phyloP scores from a whole-genome alignment of 1,140 invertebrate genomes.

The Brachionus manjavacas region DNA sequence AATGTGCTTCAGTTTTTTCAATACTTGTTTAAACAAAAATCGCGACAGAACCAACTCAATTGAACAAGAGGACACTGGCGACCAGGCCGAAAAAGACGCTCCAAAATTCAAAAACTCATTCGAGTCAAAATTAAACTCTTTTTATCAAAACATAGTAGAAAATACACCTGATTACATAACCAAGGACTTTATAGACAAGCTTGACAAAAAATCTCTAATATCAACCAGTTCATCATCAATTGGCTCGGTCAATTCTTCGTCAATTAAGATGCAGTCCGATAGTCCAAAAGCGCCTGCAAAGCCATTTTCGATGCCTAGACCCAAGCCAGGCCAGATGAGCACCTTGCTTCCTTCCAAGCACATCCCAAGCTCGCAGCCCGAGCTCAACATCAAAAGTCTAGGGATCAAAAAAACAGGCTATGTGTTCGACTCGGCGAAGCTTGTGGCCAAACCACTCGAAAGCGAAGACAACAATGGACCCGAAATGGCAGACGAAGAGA shows the following conservation, averaged over 20 bases:
- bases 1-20: slow-evolving; percentile 17
- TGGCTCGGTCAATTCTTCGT: background rate
- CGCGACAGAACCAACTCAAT: background rate
- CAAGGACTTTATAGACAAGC: background rate
- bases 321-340: background rate
- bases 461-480: background rate
- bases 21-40: background rate
- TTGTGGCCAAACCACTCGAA: slow-evolving; percentile 3
- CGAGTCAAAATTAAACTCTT: background rate
- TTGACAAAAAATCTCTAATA: background rate
- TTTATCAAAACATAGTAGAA: background rate
- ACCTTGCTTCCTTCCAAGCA: background rate
- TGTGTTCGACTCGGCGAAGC: background rate
- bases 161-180: background rate
- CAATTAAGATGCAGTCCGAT: background rate
- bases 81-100: background rate
- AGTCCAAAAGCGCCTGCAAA: background rate
- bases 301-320: background rate
- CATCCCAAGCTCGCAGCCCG: background rate
- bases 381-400: background rate
- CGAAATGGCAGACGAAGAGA: background rate
- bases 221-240: background rate
- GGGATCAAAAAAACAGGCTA: background rate
- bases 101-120: background rate
- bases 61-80: background rate